Evolutionary conservation across 35 echinoderm and acorn worm species (phyloP).

Genomic region (Lytechinus pictus): DNA sequence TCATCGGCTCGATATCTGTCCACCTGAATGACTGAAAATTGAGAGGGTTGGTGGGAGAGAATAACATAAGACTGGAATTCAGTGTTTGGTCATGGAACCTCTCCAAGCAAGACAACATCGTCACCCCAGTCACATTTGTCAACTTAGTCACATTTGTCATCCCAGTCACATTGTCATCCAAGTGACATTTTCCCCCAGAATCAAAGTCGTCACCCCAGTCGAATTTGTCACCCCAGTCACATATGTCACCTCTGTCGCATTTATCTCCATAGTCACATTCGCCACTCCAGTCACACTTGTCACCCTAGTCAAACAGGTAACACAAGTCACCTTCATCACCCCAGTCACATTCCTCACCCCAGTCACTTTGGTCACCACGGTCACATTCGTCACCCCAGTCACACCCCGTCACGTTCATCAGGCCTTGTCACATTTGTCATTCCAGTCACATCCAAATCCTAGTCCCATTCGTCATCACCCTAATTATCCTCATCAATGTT

Average conservation of each 20-base stretch:
- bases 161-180: neutral
- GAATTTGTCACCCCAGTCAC: neutral
- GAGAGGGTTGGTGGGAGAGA: neutral
- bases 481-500: too few relatives aligned
- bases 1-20: neutral
- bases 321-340: too few relatives aligned
- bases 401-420: neutral
- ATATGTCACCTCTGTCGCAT: too few relatives aligned
- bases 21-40: conserved; percentile 27
- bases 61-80: neutral
- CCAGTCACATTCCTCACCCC: too few relatives aligned
- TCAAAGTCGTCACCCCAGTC: neutral
- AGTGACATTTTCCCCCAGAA: neutral
- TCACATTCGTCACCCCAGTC: neutral
- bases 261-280: too few relatives aligned
- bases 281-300: too few relatives aligned
- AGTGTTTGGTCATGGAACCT: neutral
- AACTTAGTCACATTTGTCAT: neutral
- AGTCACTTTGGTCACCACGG: too few relatives aligned
- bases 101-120: neutral
- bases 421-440: too few relatives aligned
- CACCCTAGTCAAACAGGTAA: too few relatives aligned
- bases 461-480: too few relatives aligned
- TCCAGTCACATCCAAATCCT: too few relatives aligned
- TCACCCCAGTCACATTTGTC: neutral